Base-by-base conservation (phyloP, 1,140 invertebrate species). In the Cotesia glomerata region DNA sequence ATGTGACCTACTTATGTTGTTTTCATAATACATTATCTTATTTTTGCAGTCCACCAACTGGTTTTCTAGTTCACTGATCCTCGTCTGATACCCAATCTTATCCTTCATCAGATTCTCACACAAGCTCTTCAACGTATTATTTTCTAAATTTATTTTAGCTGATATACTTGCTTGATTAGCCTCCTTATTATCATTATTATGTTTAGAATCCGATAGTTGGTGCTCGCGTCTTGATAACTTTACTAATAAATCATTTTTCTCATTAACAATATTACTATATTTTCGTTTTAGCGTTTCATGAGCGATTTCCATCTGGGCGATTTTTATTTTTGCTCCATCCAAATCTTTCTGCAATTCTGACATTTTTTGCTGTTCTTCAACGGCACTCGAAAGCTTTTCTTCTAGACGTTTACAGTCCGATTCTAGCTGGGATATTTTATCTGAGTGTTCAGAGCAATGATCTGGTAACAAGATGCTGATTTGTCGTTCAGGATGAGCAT, bases 351-450 rank as follows among this genome's bases (percentile, higher is more conserved):
- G 83, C 61, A 83, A 74, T 14, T 85, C 82, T 0, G 77, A 75
- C 39, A 83, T 75, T 45, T 81, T 83, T 68, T 73, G 75, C 35
- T 82, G 79, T 14, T 85, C 84, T 11, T 85, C 79, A 14, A 83
- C 59, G 3, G 82, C 82, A 2, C 61, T 63, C 5, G 80, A 79
- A n/a, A 85, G 63, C 66, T 84, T 85, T 34, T 83, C 80, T 71
- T 85, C 83, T 3, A 86, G 73, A 51, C 79, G 78, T 69, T 80
- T 84, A 26, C 82, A 84, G 59, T 83, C 81, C 26, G 82, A 77
- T 74, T 86, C 84, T 2, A 86, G 63, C 78, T 84, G 80, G 39
- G 78, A 80, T 59, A 86, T 86, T 79, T 83, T 84, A 52, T 85
- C 80, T 66, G 81, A 75, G 76, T 86, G 85, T 70, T 85, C 81